Conservation (phyloP, 2,113 vertebrate genomes). For the Leuciscus idus region DNA sequence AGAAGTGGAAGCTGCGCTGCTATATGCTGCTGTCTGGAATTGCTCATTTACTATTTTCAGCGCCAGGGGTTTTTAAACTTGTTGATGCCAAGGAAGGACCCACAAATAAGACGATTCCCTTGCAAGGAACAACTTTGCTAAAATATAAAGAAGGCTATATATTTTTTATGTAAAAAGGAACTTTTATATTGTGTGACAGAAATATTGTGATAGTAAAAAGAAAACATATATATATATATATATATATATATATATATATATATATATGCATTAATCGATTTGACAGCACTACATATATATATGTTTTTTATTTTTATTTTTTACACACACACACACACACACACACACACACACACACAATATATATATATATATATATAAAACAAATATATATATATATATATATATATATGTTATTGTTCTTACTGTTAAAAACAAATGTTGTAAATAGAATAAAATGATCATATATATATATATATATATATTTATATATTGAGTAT, state of each 20-base stretch:
- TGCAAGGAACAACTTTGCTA: background rate
- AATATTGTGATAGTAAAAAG: background rate
- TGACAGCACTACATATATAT: no score
- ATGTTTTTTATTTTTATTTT: no score
- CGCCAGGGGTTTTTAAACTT: background rate
- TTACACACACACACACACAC: no score
- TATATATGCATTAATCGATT: no score
- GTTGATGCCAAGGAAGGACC: background rate
- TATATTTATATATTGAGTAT: no score
- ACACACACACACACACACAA: no score
- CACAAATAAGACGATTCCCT: background rate
- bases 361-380: no score
- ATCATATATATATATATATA: no score
- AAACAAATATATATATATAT: no score
- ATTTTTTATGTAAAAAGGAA: background rate
- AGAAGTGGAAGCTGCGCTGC: background rate
- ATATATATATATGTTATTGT: background rate
- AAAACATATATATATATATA: background rate
- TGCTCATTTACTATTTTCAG: background rate
- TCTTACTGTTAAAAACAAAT: background rate
- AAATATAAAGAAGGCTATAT: background rate
- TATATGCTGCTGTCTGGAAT: background rate
- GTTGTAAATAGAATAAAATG: background rate
- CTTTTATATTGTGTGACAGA: no score
- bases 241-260: no score